Base-by-base conservation (phyloP, 2,888 invertebrate species). In the Hypena proboscidalis region DNA sequence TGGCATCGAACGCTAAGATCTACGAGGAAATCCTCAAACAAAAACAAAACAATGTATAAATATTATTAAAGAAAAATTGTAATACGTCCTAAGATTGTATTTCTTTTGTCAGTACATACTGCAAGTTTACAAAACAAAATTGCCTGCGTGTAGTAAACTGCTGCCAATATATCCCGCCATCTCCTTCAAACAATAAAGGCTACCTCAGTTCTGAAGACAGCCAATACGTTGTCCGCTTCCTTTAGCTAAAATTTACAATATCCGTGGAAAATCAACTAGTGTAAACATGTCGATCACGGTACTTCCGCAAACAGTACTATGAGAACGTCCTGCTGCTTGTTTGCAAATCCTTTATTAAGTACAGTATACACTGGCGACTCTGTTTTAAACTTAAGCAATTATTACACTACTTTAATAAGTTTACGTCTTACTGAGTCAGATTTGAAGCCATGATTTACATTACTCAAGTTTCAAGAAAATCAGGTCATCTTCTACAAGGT, bases 241-340 rank as follows among this genome's bases (percentile, higher is more conserved):
- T 34, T 17, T 39, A 33, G 30, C 39, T 38, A 45, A 21, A 41
- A 33, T 35, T 13, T 46, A 57, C 64, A 62, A 60, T 56, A 63
- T 64, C 61, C 38, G 31, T 50, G 44, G 35, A 45, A 43, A 50
- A 64, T 62, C 61, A 51, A 34, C 44, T 54, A 44, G 14, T 56
- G 60, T 59, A 63, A 63, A 61, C 61, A 61, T 50, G 59, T 42
- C 57, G 13, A 13, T 36, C 22, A 37, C 25, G 45, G 27, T 56
- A 22, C 42, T 63, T 61, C 60, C 60, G 34, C 51, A 43, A 38
- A 45, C 36, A 42, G 34, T 43, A 55, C 52, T 49, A 56, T 46
- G 52, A 9, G 20, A 13, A n/a, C 14, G 58, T 47, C 46, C 25
- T 34, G 14, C 19, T 14, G 9, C 25, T 46, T 55, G 56, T 60